phyloP scores from a whole-genome alignment of 2,797 vertebrate genomes.

The Lindbergichthys nudifrons region DNA sequence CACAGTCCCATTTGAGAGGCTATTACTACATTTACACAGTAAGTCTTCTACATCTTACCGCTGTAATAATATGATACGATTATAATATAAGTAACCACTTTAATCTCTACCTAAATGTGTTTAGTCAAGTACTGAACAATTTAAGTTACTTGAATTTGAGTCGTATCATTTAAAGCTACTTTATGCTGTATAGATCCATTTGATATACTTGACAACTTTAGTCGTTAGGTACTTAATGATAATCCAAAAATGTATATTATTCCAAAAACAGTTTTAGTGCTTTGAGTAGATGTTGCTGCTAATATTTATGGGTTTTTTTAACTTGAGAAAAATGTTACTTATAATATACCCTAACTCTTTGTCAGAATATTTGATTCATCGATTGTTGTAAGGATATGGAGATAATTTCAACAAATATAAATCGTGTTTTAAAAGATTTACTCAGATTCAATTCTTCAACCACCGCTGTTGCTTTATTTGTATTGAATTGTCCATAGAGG shows the following conservation, averaged over 20 bases:
- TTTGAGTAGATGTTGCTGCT: not conserved
- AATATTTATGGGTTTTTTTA: too few species aligned
- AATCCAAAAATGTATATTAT: not conserved
- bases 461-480: not conserved
- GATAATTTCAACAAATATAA: too few species aligned
- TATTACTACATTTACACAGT: constrained; percentile 81
- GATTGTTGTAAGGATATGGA: too few species aligned
- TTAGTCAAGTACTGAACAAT: too few species aligned
- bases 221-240: not conserved
- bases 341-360: too few species aligned
- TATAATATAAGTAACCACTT: too few species aligned
- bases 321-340: too few species aligned
- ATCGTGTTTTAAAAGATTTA: too few species aligned
- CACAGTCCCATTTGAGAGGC: constrained; percentile 77
- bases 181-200: not conserved
- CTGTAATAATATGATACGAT: too few species aligned
- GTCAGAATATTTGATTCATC: too few species aligned
- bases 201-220: not conserved
- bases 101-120: too few species aligned
- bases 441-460: not conserved
- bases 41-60: constrained; percentile 44
- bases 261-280: not conserved
- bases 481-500: not conserved
- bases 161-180: not conserved
- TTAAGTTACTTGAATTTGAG: not conserved